Evolutionary conservation across 2,888 invertebrate species (phyloP).

Genomic region (Ptilodon capucinus): DNA sequence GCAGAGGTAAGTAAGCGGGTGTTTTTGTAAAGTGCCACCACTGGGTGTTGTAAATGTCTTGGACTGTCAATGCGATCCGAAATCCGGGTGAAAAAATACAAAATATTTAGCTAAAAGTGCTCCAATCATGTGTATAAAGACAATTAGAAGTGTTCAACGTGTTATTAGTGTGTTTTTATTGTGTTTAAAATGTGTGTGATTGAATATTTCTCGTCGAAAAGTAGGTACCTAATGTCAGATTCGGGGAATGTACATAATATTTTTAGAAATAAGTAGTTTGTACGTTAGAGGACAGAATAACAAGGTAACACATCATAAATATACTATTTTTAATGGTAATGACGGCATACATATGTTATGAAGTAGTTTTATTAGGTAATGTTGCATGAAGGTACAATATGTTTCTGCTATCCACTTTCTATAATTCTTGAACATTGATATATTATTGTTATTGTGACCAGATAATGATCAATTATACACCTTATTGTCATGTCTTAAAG

Average conservation of each 20-base stretch:
- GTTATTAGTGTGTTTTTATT: constrained; percentile 23
- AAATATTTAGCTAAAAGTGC: constrained; percentile 49
- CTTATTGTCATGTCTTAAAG: neutral
- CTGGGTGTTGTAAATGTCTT: constrained; percentile 75
- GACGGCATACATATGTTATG: constrained; percentile 27
- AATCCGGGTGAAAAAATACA: constrained; percentile 63
- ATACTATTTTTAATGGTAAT: constrained; percentile 40
- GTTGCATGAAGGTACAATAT: constrained; percentile 36
- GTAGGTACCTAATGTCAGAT: constrained; percentile 69
- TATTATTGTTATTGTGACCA: neutral
- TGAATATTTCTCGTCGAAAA: constrained; percentile 34
- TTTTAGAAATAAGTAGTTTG: constrained; percentile 79
- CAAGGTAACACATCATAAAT: constrained; percentile 59
- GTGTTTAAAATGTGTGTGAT: constrained; percentile 30
- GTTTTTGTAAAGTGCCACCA: constrained; percentile 55
- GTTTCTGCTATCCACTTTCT: constrained; percentile 60
- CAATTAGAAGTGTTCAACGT: constrained; percentile 24
- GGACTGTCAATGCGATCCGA: constrained; percentile 77
- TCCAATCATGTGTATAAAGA: constrained; percentile 16
- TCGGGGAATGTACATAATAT: constrained; percentile 76
- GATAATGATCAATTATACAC: neutral
- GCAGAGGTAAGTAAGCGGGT: constrained; percentile 71
- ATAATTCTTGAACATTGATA: neutral
- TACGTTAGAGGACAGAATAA: constrained; percentile 70
- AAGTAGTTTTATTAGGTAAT: constrained; percentile 39